Evolutionary conservation across 2,888 invertebrate genomes (phyloP), one percentile per base, ranked within the genome.

Genomic region (Tachina grossa): DNA sequence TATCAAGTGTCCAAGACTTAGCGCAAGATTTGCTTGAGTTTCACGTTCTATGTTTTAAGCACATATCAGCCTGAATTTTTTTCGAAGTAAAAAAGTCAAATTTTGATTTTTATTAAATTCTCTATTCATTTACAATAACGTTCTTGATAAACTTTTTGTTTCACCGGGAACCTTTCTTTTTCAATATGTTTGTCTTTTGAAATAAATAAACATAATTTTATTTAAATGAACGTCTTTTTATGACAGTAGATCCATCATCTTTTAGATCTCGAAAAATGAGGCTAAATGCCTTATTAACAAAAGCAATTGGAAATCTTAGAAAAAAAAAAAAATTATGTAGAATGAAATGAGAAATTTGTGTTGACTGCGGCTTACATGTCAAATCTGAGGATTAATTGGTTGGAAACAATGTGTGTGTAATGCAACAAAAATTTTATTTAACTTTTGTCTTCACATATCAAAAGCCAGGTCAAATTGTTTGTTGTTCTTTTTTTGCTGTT

Each of bases 361-460:
- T 80, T 80, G 77, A 80, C 63, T 86, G 79, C 47, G 51, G 59
- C 31, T 86, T 83, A 83, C 83, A 81, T 80, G 83, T 83, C 86
- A 81, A 81, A 83, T 72, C 83, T 79, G 83, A 63, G 83, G 80
- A 83, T 83, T 83, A 86, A 83, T 87, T 84, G 81, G 71, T 51
- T 49, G 65, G n/a, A 82, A 80, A 79, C 63, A 45, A 82, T 71
- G 78, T 65, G 49, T n/a, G 8, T 49, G 39, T 16, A 75, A 66
- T 57, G 59, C 45, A 66, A 11, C 66, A 72, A 69, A 76, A 69
- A 76, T 55, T 11, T 16, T 11, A 59, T 59, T n/a, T 51, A 68
- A 68, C 63, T 77, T 69, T 65, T 45, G 4, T 53, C 45, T 65
- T 69, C 41, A 71, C 45, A 39, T 81, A 66, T 72, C 16, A 49